A percentile compares a stretch with the other conserved stretches of the same genome.
These are phyloP conservation scores for Aldrovandia affinis DNA, from an alignment of 2,797 vertebrate species.

Conservation along the genomic window DNA sequence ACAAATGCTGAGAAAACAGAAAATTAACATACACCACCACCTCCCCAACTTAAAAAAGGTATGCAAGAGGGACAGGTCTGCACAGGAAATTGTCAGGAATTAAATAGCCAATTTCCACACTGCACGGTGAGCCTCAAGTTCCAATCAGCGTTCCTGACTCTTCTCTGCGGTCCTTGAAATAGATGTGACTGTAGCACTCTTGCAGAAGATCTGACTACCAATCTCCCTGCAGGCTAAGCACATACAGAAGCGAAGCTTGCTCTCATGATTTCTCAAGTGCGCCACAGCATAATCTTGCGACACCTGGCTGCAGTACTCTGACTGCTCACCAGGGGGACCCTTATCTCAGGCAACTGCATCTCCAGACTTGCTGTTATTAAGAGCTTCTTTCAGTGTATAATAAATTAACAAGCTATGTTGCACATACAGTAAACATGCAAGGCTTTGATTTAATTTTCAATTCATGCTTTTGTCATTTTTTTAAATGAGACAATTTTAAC, in stretches of 20 bases:
- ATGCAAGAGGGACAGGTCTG: background rate
- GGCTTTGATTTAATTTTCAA: background rate
- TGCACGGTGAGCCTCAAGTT: background rate
- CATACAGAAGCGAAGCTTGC: background rate
- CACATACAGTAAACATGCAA: background rate
- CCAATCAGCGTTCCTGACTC: too few relatives aligned
- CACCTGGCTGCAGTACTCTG: conserved; percentile 44
- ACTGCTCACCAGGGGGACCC: conserved; percentile 65
- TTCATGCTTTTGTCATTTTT: background rate
- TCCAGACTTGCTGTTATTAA: background rate
- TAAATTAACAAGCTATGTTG: background rate
- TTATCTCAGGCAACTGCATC: conserved; percentile 22
- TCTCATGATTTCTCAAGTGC: background rate
- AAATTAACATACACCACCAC: too few relatives aligned
- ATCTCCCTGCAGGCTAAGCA: background rate
- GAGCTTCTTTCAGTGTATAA: background rate
- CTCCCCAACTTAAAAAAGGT: background rate
- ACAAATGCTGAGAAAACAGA: background rate
- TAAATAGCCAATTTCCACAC: background rate
- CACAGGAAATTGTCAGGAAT: background rate
- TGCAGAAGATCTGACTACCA: conserved; percentile 1
- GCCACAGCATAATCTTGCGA: background rate
- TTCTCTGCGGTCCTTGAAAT: background rate
- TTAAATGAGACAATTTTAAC: background rate
- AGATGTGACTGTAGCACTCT: background rate